Evolutionary conservation across 2,888 invertebrate genomes (phyloP), one percentile per base, ranked within the genome.

Genomic region (Hymenopus coronatus): DNA sequence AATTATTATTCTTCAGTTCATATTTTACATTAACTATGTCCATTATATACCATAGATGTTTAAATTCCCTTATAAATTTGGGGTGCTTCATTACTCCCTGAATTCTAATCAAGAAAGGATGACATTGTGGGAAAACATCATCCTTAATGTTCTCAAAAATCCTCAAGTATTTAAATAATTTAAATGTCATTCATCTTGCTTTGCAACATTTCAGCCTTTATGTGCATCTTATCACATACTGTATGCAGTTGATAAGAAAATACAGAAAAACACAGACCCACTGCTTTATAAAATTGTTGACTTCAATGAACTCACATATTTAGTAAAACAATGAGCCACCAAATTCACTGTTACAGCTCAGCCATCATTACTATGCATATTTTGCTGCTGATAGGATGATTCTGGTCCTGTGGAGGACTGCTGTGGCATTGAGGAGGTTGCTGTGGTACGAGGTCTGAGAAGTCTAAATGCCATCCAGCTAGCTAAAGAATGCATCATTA

Each of bases 381-480:
- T 25, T 25, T 70, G 54, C 4, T 70, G 54, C 54, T 70, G 54
- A 25, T 25, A 20, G 54, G 25, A 70, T 70, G 54, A 70, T 70
- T 70, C 54, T 70, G 54, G 20, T 70, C 54, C 54, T 70, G 54
- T 70, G 54, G 54, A 70, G 6, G 54, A 8, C 20, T 15, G 54
- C 25, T 70, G 54, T 81, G 86, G 86, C 25, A 81, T 3, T 15
- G 91, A 88, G 89, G 90, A 87, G 89, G 90, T 89, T 88, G 91
- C 89, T 82, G 91, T 90, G 90, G 92, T 90, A 88, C 91, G 90
- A 92, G 90, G 94, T 40, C 96, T 95, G 83, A 96, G 94, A 20
- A 96, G 94, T 88, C 96, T 93, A 86, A 96, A 92, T 1, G 96
- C 96, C 95, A 96, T 96, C 96, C 96, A 96, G 46, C 96, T 96